Percentiles rank a stretch among this genome's conserved stretches.
phyloP scores from a whole-genome alignment of 2,797 vertebrate genomes.

The Choloepus didactylus region DNA sequence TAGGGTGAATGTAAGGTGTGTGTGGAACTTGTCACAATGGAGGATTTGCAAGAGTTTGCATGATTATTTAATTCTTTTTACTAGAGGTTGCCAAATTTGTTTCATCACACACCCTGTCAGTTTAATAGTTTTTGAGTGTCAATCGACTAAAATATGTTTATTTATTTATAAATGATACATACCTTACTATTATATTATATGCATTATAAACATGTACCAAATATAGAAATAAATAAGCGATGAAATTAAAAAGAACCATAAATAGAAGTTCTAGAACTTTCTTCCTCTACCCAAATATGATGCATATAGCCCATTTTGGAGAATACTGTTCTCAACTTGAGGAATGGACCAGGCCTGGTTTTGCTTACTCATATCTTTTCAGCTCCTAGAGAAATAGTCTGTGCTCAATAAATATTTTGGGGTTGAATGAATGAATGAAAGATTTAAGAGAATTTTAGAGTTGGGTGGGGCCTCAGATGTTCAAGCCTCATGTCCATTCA shows the following conservation, averaged over 20 bases:
- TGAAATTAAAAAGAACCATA: background rate
- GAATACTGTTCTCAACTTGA: background rate
- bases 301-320: background rate
- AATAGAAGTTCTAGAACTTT: background rate
- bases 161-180: background rate
- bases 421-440: background rate
- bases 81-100: background rate
- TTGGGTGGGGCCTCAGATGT: background rate
- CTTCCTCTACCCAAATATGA: background rate
- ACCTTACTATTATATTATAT: background rate
- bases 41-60: background rate
- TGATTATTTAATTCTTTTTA: background rate
- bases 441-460: background rate
- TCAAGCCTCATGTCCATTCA: background rate
- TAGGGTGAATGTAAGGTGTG: too few species aligned
- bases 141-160: background rate
- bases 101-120: background rate
- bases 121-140: background rate
- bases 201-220: background rate
- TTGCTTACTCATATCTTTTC: background rate
- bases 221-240: constrained; percentile 36
- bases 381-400: background rate
- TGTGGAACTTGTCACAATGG: background rate
- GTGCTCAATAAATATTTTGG: background rate
- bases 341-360: background rate